A percentile compares a stretch with the other conserved stretches of the same genome.
These are phyloP conservation scores for Thymelicus sylvestris DNA, from an alignment of 2,888 invertebrate genomes.

Conservation along the genomic window DNA sequence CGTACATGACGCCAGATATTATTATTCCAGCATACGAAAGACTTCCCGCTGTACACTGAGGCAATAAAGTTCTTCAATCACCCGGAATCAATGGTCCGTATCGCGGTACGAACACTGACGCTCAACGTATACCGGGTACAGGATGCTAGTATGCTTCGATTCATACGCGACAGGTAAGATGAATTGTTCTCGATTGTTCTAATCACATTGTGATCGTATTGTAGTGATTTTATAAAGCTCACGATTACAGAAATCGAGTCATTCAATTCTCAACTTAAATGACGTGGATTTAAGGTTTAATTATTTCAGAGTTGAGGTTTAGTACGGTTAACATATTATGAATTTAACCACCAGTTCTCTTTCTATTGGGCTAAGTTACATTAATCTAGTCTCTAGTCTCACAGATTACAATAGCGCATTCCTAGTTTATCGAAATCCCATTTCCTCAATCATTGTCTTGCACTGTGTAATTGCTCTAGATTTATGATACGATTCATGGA, in stretches of 20 bases:
- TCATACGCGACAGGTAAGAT: constrained; percentile 93
- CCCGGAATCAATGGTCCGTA: constrained; percentile 99
- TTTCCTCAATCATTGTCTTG: constrained; percentile 25
- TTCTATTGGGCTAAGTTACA: neutral
- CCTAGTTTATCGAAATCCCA: constrained; percentile 10
- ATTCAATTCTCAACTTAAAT: neutral
- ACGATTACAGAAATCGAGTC: neutral
- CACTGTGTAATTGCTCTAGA: constrained; percentile 1
- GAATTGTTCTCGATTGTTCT: constrained; percentile 6
- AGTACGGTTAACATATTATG: neutral
- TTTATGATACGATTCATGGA: constrained; percentile 1
- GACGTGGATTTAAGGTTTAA: neutral
- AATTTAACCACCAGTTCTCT: neutral
- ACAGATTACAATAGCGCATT: constrained; percentile 3
- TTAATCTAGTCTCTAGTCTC: no score
- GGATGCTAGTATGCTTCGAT: constrained; percentile 97
- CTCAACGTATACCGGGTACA: constrained; percentile 98
- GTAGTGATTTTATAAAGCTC: neutral
- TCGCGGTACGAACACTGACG: constrained; percentile 98
- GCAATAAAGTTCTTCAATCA: constrained; percentile 99
- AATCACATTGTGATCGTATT: neutral
- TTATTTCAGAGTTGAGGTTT: neutral
- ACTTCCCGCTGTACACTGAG: constrained; percentile 99
- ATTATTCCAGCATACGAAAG: constrained; percentile 93
- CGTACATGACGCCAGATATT: neutral